These are phyloP conservation scores for Lepidocyrtoides sp. DNA, from an alignment of 2,888 invertebrate genomes.

Conservation along the genomic window DNA sequence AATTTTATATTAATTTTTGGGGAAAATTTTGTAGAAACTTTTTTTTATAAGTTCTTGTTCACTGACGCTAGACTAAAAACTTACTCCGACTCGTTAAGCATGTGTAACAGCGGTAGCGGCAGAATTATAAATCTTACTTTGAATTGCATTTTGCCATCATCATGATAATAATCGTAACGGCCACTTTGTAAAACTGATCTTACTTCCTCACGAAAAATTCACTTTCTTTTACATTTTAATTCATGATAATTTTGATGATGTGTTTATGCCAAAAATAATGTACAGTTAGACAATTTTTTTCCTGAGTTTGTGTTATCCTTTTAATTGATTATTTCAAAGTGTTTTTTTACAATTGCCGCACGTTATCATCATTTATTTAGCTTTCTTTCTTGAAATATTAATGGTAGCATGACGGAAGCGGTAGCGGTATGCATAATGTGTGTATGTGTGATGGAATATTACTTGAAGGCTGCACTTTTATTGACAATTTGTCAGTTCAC, in stretches of 20 bases:
- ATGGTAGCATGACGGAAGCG: constrained; percentile 1
- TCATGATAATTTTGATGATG: background rate
- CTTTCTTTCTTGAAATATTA: constrained; percentile 23
- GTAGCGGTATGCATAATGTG: background rate
- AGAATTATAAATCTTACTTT: too few species aligned
- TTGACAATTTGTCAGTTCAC: constrained; percentile 30
- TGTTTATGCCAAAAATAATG: background rate
- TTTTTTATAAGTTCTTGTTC: background rate
- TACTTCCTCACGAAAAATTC: constrained; percentile 17
- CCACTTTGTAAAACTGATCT: constrained; percentile 1
- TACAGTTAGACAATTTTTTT: background rate
- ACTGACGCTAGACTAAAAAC: background rate
- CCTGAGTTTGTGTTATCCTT: background rate
- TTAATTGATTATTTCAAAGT: constrained; percentile 1
- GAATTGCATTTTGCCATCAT: too few species aligned
- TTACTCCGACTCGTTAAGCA: constrained; percentile 32
- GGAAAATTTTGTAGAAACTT: constrained; percentile 1
- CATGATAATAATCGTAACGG: background rate
- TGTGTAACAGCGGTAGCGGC: constrained; percentile 55
- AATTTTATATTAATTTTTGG: background rate
- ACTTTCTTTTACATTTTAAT: background rate
- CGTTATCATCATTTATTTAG: constrained; percentile 8
- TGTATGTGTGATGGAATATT: background rate
- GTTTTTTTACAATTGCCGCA: background rate
- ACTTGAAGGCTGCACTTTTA: background rate